These are phyloP conservation scores for Zaprionus nigranus DNA, from an alignment of 1,140 invertebrate genomes.

Conservation along the genomic window DNA sequence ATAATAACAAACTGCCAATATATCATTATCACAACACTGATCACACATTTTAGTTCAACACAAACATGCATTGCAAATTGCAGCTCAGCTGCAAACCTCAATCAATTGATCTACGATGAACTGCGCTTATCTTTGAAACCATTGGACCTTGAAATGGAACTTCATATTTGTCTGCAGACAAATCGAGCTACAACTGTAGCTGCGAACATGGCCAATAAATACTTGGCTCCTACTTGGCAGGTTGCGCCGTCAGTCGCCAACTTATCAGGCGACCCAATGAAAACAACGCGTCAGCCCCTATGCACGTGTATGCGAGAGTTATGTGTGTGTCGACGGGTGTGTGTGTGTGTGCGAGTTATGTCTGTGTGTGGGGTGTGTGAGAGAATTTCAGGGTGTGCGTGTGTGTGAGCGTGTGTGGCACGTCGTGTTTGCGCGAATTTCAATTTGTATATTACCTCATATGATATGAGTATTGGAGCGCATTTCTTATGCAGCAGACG, in stretches of 20 bases:
- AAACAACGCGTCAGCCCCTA: constrained; percentile 13
- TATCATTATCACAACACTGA: neutral
- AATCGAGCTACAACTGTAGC: neutral
- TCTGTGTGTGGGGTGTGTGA: constrained; percentile 1
- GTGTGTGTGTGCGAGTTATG: neutral
- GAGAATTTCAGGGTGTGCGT: neutral
- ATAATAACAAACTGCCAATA: too few species aligned
- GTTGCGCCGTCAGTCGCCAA: constrained; percentile 34
- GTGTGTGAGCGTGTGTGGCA: constrained; percentile 20
- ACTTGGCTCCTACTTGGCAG: neutral
- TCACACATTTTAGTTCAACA: neutral
- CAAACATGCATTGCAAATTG: neutral
- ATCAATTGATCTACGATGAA: neutral
- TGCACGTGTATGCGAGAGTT: neutral
- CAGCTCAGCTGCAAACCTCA: too few species aligned
- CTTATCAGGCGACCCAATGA: constrained; percentile 37
- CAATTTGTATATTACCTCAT: constrained; percentile 82
- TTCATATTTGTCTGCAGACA: constrained; percentile 1
- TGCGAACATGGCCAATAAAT: constrained; percentile 7
- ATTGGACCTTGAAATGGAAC: constrained; percentile 11
- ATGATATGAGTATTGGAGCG: constrained; percentile 64
- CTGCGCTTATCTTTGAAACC: neutral
- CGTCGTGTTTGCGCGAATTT: constrained; percentile 78
- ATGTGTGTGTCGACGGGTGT: neutral
- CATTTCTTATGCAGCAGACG: constrained; percentile 76